A percentile compares a stretch with the other conserved stretches of the same genome.
phyloP scores from a whole-genome alignment of 2,113 vertebrate genomes.

The Maylandia zebra region DNA sequence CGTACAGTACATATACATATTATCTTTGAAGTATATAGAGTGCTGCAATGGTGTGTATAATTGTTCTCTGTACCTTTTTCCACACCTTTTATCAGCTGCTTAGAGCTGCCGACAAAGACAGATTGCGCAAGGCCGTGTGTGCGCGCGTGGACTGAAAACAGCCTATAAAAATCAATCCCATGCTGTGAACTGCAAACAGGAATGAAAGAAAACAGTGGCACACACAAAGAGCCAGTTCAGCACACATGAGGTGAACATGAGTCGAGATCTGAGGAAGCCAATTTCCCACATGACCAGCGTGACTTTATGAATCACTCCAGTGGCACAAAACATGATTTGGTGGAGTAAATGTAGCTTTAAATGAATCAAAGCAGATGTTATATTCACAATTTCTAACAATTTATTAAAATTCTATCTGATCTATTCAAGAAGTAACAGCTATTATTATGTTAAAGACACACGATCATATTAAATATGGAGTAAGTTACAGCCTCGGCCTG shows the following conservation, averaged over 20 bases:
- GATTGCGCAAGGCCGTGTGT: not conserved
- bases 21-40: not conserved
- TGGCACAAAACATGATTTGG: not conserved
- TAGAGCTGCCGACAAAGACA: not conserved
- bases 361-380: not conserved
- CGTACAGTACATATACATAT: not conserved
- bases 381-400: not conserved
- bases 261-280: not conserved
- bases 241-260: not conserved
- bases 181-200: not conserved
- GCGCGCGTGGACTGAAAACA: not conserved
- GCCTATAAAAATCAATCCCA: not conserved
- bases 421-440: not conserved
- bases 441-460: not conserved
- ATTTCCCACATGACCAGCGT: not conserved
- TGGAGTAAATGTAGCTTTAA: not conserved
- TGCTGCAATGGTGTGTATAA: not conserved
- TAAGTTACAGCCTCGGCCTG: not conserved
- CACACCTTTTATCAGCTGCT: conserved; percentile 15
- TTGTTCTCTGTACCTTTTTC: conserved; percentile 17
- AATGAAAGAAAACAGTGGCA: not conserved
- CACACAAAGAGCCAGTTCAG: not conserved
- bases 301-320: not conserved
- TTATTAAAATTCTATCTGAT: not conserved
- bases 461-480: not conserved